Base-by-base conservation (phyloP, 2,797 vertebrate genomes). In the Parotocinclus haroldoi region DNA sequence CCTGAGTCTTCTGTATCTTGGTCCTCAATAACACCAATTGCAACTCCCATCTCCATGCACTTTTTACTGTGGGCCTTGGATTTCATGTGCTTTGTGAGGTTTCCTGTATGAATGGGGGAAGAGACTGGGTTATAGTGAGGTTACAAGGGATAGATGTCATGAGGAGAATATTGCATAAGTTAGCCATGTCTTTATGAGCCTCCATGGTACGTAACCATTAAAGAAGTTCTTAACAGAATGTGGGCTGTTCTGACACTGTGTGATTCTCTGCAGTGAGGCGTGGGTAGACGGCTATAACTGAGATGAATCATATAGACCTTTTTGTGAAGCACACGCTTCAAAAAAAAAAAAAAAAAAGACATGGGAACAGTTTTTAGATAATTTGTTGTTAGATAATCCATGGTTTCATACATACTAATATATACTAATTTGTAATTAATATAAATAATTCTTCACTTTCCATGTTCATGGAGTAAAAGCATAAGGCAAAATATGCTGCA, bases 61-160 rank as follows among this genome's bases (percentile, higher is more conserved):
- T 99, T 99, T 90, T 99, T 99, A 86, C 96, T 98, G 85, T 99
- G 97, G 76, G 96, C 95, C 87, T 99, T 99, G 81, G 96, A 99
- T 81, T 99, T 99, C 96, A 99, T 98, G 86, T 99, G 96, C 83
- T 99, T 99, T 80, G 96, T 99, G 85, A 99, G 87, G 84, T 99
- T 99, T 81, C 96, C 97, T 99, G 83, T 82, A 51, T 58, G 56
- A 63, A 68, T 61, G 58, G 44, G 49, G 48, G 46, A 66, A 72
- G 17, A 68, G 58, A 66, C 12, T 61, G 66, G 68, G 68, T 67
- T 38, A n/a, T n/a, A 60, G 52, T 44, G 17, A 46, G 61, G 68
- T 61, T 69, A 63, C 67, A 63, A 63, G 46, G 70, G 11, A 27
- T 58, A 68, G 44, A 37, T 54, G 17, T 27, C 27, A 27, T 27